Conservation (phyloP, 2,888 invertebrate species). For the Acronicta aceris region DNA sequence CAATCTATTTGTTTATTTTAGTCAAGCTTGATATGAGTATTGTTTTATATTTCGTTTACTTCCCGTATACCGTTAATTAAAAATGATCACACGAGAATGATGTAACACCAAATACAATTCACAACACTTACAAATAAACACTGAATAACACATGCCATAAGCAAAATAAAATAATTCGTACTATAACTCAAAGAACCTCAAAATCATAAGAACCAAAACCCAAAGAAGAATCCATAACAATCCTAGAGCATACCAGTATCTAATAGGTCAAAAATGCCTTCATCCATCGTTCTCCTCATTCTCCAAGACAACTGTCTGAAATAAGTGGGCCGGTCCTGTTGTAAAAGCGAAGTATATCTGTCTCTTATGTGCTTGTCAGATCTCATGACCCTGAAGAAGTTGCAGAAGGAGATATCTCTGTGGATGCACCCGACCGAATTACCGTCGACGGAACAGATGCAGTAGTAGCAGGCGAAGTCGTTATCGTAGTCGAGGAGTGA, state of each 20-base stretch:
- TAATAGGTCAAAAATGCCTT: constrained; percentile 71
- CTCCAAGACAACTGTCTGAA: constrained; percentile 76
- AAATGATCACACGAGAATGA: neutral
- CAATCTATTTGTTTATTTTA: too few species aligned
- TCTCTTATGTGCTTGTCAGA: constrained; percentile 57
- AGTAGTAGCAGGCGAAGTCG: constrained; percentile 69
- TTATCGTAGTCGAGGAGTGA: constrained; percentile 70
- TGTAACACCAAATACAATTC: constrained; percentile 1
- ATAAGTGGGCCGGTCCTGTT: constrained; percentile 76
- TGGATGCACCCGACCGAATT: constrained; percentile 64
- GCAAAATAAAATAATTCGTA: neutral
- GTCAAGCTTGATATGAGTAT: neutral
- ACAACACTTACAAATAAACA: constrained; percentile 17
- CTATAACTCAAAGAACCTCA: constrained; percentile 19
- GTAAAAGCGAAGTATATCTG: constrained; percentile 65
- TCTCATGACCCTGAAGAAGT: constrained; percentile 69
- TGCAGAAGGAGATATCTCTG: constrained; percentile 72
- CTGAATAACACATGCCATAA: constrained; percentile 1
- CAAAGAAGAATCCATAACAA: constrained; percentile 38
- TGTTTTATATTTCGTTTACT: neutral
- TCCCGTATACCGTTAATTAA: too few species aligned
- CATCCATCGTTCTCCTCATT: constrained; percentile 80
- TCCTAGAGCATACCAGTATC: constrained; percentile 67
- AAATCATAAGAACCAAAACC: constrained; percentile 44
- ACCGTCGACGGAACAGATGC: constrained; percentile 73